These are phyloP conservation scores for Glaucidium brasilianum DNA, from an alignment of 2,113 vertebrate species.

Conservation along the genomic window DNA sequence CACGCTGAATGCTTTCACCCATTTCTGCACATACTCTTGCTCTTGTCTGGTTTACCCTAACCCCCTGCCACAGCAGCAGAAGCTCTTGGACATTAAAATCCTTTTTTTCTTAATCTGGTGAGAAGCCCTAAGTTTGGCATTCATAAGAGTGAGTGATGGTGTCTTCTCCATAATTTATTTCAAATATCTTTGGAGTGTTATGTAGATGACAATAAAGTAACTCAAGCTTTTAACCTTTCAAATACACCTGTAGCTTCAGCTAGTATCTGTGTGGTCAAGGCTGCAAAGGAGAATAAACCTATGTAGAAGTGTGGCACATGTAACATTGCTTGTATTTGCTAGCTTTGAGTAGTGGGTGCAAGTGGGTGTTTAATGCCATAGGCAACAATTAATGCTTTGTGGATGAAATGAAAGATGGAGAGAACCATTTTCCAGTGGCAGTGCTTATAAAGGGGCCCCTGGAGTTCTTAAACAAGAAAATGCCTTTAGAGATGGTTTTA, in stretches of 20 bases:
- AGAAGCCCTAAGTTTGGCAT: not conserved
- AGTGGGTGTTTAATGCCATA: not conserved
- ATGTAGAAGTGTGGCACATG: fast-evolving
- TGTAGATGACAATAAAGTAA: not conserved
- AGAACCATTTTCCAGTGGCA: not conserved
- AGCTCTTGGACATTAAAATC: not conserved
- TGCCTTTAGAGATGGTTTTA: constrained; percentile 30
- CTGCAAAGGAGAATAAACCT: not conserved
- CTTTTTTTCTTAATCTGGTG: not conserved
- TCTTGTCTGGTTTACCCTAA: not conserved
- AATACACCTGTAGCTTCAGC: not conserved
- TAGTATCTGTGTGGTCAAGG: not conserved
- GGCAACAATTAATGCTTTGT: not conserved
- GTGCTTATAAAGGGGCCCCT: not conserved
- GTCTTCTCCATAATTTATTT: not conserved
- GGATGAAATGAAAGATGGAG: not conserved
- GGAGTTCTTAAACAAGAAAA: constrained; percentile 28
- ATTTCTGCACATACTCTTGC: not conserved
- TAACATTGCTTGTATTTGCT: not conserved
- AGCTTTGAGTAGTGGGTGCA: not conserved
- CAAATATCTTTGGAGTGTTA: not conserved
- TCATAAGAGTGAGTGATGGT: not conserved
- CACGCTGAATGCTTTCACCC: not conserved
- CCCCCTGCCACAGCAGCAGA: not conserved
- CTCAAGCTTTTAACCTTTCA: not conserved